Evolutionary conservation across 2,888 invertebrate genomes (phyloP).

Genomic region (Phortica magna): DNA sequence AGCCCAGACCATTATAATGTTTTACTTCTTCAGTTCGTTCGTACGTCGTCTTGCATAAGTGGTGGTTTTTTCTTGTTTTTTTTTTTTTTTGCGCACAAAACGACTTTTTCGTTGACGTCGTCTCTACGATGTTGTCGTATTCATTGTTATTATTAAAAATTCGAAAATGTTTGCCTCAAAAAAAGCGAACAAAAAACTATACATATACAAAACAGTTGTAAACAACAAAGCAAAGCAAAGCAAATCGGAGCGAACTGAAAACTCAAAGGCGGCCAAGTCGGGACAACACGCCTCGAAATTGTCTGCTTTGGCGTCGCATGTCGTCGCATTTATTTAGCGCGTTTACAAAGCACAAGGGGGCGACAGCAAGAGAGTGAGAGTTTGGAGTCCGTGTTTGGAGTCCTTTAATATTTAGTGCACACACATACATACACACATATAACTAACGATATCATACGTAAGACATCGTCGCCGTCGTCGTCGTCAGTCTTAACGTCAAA

Average conservation of each 20-base stretch:
- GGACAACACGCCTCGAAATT: conserved; percentile 26
- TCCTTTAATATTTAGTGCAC: neutral
- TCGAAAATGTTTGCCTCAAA: conserved; percentile 28
- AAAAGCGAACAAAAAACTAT: neutral
- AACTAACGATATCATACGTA: neutral
- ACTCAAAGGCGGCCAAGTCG: conserved; percentile 7
- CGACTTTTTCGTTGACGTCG: conserved; percentile 1
- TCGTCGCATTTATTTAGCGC: conserved; percentile 28
- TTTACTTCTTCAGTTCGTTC: neutral
- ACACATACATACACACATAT: conserved; percentile 4
- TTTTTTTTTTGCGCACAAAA: conserved; percentile 12
- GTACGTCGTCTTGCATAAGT: conserved; percentile 13
- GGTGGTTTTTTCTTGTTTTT: too few relatives aligned
- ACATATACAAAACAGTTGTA: neutral
- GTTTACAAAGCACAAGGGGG: neutral
- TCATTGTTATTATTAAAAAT: conserved; percentile 23
- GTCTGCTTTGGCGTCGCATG: conserved; percentile 22
- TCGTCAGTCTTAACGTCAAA: conserved; percentile 42
- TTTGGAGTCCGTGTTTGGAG: neutral
- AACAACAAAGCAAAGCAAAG: neutral
- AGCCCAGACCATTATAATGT: too few relatives aligned
- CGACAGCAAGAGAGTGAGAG: neutral
- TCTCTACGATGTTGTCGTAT: neutral
- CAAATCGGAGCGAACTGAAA: neutral
- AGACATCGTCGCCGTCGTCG: conserved; percentile 33